Conservation (phyloP, 2,888 invertebrate species). For the Xestobium rufovillosum region DNA sequence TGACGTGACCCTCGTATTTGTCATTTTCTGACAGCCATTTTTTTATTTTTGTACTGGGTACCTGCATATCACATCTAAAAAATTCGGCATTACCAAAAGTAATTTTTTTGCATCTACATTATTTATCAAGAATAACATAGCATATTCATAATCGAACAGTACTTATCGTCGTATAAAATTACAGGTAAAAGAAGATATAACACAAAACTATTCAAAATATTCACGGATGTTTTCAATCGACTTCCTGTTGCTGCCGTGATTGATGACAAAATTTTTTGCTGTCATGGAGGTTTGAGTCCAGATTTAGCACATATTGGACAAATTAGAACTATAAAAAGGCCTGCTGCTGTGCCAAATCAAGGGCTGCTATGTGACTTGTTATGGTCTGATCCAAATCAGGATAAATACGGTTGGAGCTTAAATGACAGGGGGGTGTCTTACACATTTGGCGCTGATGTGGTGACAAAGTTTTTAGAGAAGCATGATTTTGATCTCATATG, state of each 20-base stretch:
- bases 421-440: slow-evolving; percentile 35
- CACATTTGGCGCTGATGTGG: slow-evolving; percentile 33
- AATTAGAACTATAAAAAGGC: slow-evolving; percentile 32
- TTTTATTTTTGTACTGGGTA: too few species aligned
- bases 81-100: too few species aligned
- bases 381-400: slow-evolving; percentile 33
- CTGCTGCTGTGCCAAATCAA: slow-evolving; percentile 29
- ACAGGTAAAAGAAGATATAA: slow-evolving; percentile 39
- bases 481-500: slow-evolving; percentile 35
- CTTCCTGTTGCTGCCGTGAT: slow-evolving; percentile 38
- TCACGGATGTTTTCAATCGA: slow-evolving; percentile 38
- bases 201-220: slow-evolving; percentile 37
- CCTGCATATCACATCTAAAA: too few species aligned
- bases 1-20: slow-evolving; percentile 1
- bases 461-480: slow-evolving; percentile 31
- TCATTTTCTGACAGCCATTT: slow-evolving; percentile 2
- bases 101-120: too few species aligned
- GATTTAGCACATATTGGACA: slow-evolving; percentile 33
- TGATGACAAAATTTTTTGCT: slow-evolving; percentile 38
- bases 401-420: slow-evolving; percentile 29
- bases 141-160: too few species aligned
- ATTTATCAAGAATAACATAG: too few species aligned
- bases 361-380: slow-evolving; percentile 34
- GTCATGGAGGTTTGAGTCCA: slow-evolving; percentile 39
- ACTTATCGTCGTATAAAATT: too few species aligned